phyloP scores from a whole-genome alignment of 2,797 vertebrate species.

The Xyrichtys novacula region DNA sequence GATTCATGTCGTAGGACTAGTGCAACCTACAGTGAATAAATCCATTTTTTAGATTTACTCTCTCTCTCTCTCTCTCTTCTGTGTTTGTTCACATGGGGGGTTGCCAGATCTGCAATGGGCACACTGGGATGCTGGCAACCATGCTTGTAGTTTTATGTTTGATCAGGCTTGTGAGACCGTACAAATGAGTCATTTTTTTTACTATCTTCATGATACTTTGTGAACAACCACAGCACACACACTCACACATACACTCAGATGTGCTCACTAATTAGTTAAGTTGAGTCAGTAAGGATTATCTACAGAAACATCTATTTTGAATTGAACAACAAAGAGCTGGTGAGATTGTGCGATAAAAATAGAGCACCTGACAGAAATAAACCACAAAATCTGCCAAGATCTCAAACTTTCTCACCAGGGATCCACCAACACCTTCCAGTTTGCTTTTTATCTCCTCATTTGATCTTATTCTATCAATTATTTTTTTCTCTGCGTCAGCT shows the following conservation, averaged over 20 bases:
- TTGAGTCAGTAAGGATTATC: conserved; percentile 17
- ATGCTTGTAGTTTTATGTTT: conserved; percentile 48
- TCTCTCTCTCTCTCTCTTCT: neutral
- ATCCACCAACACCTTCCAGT: conserved; percentile 17
- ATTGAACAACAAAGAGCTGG: conserved; percentile 37
- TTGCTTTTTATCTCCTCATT: conserved; percentile 11
- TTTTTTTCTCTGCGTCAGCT: conserved; percentile 21
- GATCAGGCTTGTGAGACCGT: conserved; percentile 54
- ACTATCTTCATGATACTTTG: conserved; percentile 1
- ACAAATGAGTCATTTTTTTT: neutral
- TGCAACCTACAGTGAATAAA: too few species aligned
- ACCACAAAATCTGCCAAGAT: conserved; percentile 40
- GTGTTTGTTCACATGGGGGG: conserved; percentile 17
- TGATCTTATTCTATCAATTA: conserved; percentile 43
- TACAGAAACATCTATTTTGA: conserved; percentile 9
- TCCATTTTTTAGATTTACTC: too few species aligned
- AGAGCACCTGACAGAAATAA: conserved; percentile 50
- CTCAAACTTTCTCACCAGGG: conserved; percentile 48
- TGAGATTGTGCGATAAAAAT: conserved; percentile 21
- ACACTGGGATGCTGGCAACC: conserved; percentile 41
- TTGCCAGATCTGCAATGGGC: conserved; percentile 37
- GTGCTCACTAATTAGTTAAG: conserved; percentile 46
- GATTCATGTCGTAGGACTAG: too few species aligned
- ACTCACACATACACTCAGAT: conserved; percentile 19
- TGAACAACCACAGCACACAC: neutral